Percentiles rank a stretch among this genome's conserved stretches.
These are phyloP conservation scores for Rhizomys pruinosus DNA, from an alignment of 2,113 vertebrate species.

Conservation along the genomic window DNA sequence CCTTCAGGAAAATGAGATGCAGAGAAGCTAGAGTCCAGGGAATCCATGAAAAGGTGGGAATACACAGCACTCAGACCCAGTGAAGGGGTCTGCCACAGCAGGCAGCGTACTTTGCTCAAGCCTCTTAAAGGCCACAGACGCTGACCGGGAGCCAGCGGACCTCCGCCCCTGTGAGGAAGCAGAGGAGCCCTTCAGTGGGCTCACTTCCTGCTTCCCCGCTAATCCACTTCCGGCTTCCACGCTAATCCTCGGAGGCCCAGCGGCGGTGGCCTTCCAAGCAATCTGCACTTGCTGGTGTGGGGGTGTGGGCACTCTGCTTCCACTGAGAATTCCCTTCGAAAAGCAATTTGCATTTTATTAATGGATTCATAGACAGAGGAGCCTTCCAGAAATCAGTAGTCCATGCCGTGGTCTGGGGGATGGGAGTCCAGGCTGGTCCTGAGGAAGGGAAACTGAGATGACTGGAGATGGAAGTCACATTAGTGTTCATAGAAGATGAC, in stretches of 20 bases:
- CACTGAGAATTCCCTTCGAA: conserved; percentile 47
- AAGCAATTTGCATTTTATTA: conserved; percentile 71
- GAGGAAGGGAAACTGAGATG: neutral
- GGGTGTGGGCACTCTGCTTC: neutral
- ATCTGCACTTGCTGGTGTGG: neutral
- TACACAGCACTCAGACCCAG: neutral
- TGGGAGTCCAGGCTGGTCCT: neutral
- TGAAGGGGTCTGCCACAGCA: rapidly evolving
- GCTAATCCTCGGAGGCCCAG: neutral
- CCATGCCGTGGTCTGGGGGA: neutral
- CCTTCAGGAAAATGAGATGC: neutral
- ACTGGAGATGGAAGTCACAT: neutral
- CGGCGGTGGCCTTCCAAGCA: conserved; percentile 24
- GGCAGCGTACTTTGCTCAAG: neutral
- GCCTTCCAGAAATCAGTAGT: conserved; percentile 30
- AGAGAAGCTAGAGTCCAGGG: neutral
- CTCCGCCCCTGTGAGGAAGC: neutral
- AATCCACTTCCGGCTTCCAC: neutral
- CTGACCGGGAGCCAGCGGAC: neutral
- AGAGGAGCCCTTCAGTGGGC: rapidly evolving
- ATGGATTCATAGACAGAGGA: conserved; percentile 48
- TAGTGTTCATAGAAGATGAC: neutral
- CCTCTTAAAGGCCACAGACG: neutral
- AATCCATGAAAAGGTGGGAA: neutral
- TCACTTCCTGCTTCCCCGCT: neutral